These are phyloP conservation scores for Apis cerana DNA, from an alignment of 1,140 invertebrate species.

Conservation along the genomic window DNA sequence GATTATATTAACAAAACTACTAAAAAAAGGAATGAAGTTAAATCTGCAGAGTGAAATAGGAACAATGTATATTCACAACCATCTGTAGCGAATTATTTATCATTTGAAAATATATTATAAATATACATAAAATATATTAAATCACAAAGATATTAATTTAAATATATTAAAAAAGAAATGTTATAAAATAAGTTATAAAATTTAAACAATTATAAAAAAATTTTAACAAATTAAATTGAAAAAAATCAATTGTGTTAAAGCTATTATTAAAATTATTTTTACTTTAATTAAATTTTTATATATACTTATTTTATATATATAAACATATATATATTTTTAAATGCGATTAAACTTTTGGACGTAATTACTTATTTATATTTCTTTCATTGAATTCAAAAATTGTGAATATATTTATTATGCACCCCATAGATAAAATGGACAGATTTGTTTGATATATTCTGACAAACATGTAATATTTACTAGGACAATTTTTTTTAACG, in stretches of 20 bases:
- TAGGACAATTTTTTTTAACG: conserved; percentile 45
- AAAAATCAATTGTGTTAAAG: background rate
- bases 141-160: background rate
- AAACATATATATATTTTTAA: background rate
- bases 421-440: conserved; percentile 26
- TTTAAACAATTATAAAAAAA: background rate
- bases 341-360: conserved; percentile 22
- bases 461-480: conserved; percentile 60
- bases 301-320: background rate
- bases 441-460: conserved; percentile 62
- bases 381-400: background rate
- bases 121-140: background rate
- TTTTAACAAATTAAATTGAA: background rate
- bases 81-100: background rate
- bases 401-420: background rate
- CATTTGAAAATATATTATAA: background rate
- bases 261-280: background rate
- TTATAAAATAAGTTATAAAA: conserved; percentile 15
- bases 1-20: background rate
- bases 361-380: conserved; percentile 6
- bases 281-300: background rate
- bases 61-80: conserved; percentile 6
- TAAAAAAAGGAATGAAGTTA: background rate
- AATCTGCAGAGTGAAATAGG: background rate
- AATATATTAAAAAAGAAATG: background rate